Evolutionary conservation across 2,888 invertebrate species (phyloP).

Genomic region (Meteorus cinctellus): DNA sequence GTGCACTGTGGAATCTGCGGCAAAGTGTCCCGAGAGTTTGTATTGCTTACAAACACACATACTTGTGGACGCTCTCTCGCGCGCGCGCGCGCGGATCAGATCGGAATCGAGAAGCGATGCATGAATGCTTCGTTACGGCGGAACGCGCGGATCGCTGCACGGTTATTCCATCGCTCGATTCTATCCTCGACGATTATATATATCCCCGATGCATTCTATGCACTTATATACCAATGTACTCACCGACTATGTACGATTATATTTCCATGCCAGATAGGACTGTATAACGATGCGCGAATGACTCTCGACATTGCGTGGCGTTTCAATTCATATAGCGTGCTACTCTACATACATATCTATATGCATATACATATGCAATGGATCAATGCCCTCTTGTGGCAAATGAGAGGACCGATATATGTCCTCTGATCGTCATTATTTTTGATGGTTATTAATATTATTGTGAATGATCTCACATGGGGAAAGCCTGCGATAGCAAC

Average conservation of each 20-base stretch:
- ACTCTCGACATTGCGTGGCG: slow-evolving; percentile 52
- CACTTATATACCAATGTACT: slow-evolving; percentile 52
- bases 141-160: slow-evolving; percentile 34
- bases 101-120: slow-evolving; percentile 51
- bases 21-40: slow-evolving; percentile 30
- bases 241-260: slow-evolving; percentile 35
- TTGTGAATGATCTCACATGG: neutral
- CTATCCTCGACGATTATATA: slow-evolving; percentile 31
- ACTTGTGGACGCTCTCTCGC: neutral
- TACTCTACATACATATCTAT: neutral
- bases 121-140: slow-evolving; percentile 61
- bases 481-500: slow-evolving; percentile 8
- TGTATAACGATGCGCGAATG: slow-evolving; percentile 62
- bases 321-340: slow-evolving; percentile 23
- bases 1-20: slow-evolving; percentile 18
- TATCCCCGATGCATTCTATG: slow-evolving; percentile 38
- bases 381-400: slow-evolving; percentile 32
- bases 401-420: slow-evolving; percentile 22
- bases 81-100: slow-evolving; percentile 45
- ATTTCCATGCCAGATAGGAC: slow-evolving; percentile 50
- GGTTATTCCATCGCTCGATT: slow-evolving; percentile 38
- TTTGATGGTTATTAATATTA: slow-evolving; percentile 27
- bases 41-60: slow-evolving; percentile 14
- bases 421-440: slow-evolving; percentile 36
- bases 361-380: neutral